Evolutionary conservation across 2,888 invertebrate species (phyloP).

Genomic region (Coelopa pilipes): DNA sequence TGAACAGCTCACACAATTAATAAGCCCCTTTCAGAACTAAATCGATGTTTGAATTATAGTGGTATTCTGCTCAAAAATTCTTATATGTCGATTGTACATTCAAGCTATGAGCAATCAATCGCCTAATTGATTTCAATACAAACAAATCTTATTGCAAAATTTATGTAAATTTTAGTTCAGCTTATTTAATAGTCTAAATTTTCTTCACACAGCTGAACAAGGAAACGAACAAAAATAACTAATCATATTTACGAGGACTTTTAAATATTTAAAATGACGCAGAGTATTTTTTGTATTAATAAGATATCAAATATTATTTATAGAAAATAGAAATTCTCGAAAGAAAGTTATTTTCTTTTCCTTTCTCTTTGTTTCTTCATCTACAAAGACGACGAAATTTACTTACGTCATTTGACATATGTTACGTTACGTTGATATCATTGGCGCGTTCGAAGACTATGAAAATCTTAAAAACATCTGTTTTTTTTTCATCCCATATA

Average conservation of each 20-base stretch:
- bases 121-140: background rate
- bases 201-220: background rate
- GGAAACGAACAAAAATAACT: background rate
- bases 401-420: constrained; percentile 24
- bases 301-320: background rate
- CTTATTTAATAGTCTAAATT: background rate
- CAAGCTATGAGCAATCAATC: constrained; percentile 11
- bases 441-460: constrained; percentile 4
- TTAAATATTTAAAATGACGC: no score
- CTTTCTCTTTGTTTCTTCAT: constrained; percentile 12
- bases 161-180: background rate
- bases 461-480: no score
- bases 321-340: constrained; percentile 24
- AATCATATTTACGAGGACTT: constrained; percentile 12
- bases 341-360: constrained; percentile 22
- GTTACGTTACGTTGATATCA: constrained; percentile 1
- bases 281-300: background rate
- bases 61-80: background rate
- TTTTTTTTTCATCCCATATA: no score
- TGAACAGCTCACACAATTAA: background rate
- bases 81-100: background rate
- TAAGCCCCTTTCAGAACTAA: background rate
- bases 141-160: no score
- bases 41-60: background rate
- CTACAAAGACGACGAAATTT: background rate